Base-by-base conservation (phyloP, 2,888 invertebrate species). In the Drosophila heteroneura region DNA sequence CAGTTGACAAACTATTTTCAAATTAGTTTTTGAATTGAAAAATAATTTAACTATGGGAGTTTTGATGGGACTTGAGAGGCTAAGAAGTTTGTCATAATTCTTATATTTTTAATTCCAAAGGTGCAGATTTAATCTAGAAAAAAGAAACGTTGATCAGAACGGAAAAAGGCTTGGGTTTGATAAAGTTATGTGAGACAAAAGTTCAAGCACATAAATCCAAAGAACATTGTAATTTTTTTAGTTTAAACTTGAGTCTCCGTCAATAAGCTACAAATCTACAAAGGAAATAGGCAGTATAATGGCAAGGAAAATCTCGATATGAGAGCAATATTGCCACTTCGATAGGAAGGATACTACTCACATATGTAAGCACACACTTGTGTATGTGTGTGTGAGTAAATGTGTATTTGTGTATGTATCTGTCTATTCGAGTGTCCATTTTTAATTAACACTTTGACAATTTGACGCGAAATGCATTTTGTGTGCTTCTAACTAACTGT, bases 371-470 rank as follows among this genome's bases (percentile, higher is more conserved):
- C n/a, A 41, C n/a, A 41, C 10, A 41, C 54, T 49, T 37, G 51
- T 33, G 32, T 9, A 28, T 3, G 54, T 28, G 26, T 3, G 22
- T 39, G 32, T 32, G 59, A 1, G 26, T 52, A 19, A n/a, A 30
- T 22, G 52, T 30, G 54, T 51, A n/a, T 51, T 30, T 64, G 39
- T 72, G 62, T 66, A 74, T 61, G 51, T 39, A 53, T 28, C 74
- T 76, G 82, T 78, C 84, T 82, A 88, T 82, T 70, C 77, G 76
- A 84, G 77, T 91, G 91, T 91, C 91, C 91, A 91, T 91, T 91
- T 91, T 91, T 89, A 91, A 91, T 91, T 90, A 91, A 89, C 89
- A 85, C 87, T 89, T 87, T 87, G 89, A 89, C 90, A 91, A 86
- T 81, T 83, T 82, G 91, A 85, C 83, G 83, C 85, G 81, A 83